Evolutionary conservation across 2,113 vertebrate genomes (phyloP).

Genomic region (Myiagra hebetior): DNA sequence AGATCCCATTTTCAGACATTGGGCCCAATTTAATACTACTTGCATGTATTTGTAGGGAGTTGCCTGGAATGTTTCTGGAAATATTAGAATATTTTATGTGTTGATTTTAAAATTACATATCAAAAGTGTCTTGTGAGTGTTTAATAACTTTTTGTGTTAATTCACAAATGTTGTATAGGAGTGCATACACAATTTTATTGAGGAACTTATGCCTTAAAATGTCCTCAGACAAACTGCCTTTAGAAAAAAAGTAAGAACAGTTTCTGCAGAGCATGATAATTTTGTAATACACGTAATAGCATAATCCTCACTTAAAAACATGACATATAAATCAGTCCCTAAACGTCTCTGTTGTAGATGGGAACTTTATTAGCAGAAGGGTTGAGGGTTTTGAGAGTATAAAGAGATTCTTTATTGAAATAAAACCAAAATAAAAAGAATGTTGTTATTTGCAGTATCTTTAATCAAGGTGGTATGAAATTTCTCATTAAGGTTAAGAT

Average conservation of each 20-base stretch:
- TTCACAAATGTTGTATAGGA: neutral
- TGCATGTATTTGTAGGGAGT: neutral
- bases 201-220: neutral
- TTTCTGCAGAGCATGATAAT: neutral
- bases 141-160: neutral
- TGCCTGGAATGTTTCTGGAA: neutral
- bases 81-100: neutral
- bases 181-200: neutral
- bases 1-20: neutral
- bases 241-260: neutral
- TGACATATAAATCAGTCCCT: neutral
- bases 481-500: conserved; percentile 16
- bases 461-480: neutral
- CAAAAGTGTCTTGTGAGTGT: neutral
- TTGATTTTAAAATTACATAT: neutral
- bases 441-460: neutral
- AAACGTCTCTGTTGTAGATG: neutral
- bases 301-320: conserved; percentile 14
- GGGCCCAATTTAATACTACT: neutral
- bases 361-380: neutral
- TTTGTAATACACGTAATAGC: neutral
- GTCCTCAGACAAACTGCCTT: neutral
- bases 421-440: neutral
- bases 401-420: neutral
- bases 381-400: neutral